phyloP scores from a whole-genome alignment of 2,888 invertebrate genomes.

The Lagria hirta region DNA sequence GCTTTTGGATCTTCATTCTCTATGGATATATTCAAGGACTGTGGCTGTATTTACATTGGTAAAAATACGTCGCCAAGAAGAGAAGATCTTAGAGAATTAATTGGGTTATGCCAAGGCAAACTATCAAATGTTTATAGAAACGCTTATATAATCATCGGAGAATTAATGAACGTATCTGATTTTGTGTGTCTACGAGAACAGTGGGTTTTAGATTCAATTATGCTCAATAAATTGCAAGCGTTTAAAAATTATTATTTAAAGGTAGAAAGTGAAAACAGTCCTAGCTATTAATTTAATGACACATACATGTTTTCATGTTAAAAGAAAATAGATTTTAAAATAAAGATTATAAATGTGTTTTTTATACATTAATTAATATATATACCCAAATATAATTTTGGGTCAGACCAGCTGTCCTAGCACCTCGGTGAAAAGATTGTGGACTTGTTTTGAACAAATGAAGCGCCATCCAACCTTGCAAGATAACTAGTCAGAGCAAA shows the following conservation, averaged over 20 bases:
- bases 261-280: too few relatives aligned
- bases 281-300: too few relatives aligned
- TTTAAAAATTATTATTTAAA: slow-evolving; percentile 56
- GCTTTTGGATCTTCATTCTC: slow-evolving; percentile 61
- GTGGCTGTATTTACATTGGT: slow-evolving; percentile 62
- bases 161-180: slow-evolving; percentile 36
- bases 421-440: too few relatives aligned
- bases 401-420: too few relatives aligned
- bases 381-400: too few relatives aligned
- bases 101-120: slow-evolving; percentile 61
- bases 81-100: slow-evolving; percentile 60
- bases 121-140: slow-evolving; percentile 53
- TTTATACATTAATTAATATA: too few relatives aligned
- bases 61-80: slow-evolving; percentile 55
- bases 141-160: slow-evolving; percentile 61
- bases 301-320: too few relatives aligned
- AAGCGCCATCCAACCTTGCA: too few relatives aligned
- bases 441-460: too few relatives aligned
- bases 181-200: slow-evolving; percentile 57
- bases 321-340: too few relatives aligned
- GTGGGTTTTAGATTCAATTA: slow-evolving; percentile 68
- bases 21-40: slow-evolving; percentile 61
- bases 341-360: too few relatives aligned
- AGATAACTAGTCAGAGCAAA: too few relatives aligned
- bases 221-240: slow-evolving; percentile 57